A percentile compares a stretch with the other conserved stretches of the same genome.
Evolutionary conservation across 1,140 invertebrate species (phyloP).

Genomic region (Platorchestia sp.): DNA sequence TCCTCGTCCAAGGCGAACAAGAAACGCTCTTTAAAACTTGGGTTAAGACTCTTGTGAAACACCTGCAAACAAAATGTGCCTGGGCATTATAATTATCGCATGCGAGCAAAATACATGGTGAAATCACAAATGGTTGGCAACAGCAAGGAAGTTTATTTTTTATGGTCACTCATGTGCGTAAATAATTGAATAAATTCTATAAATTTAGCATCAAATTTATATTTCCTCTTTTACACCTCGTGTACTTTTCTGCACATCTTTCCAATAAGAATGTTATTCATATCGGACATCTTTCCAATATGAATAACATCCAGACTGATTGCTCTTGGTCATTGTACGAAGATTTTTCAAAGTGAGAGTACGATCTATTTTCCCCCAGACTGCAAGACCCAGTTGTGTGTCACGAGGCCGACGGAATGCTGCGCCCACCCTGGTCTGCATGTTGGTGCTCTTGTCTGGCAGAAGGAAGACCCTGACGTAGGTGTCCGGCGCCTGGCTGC

Average conservation of each 20-base stretch:
- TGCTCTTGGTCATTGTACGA: too few species aligned
- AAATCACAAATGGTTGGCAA: not conserved
- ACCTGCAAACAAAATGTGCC: slow-evolving; percentile 70
- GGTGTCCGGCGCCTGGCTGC: slow-evolving; percentile 78
- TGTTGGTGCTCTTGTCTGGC: slow-evolving; percentile 80
- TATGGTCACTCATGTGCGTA: not conserved
- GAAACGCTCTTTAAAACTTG: slow-evolving; percentile 82
- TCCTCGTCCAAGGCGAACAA: slow-evolving; percentile 78
- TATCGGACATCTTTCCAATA: too few species aligned
- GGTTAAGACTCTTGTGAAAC: slow-evolving; percentile 78
- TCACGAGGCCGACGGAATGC: not conserved
- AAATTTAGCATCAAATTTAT: not conserved
- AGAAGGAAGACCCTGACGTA: slow-evolving; percentile 82
- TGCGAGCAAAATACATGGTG: too few species aligned
- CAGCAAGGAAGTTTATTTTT: not conserved
- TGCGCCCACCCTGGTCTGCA: slow-evolving; percentile 73
- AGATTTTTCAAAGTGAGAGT: too few species aligned
- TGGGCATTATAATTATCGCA: too few species aligned
- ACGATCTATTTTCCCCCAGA: not conserved
- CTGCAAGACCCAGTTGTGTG: not conserved
- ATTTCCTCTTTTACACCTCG: too few species aligned
- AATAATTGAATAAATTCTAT: not conserved
- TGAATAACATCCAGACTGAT: too few species aligned
- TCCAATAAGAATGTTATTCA: too few species aligned
- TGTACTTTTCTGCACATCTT: too few species aligned